Evolutionary conservation across 2,113 vertebrate genomes (phyloP), one percentile per base, ranked within the genome.

Genomic region (Pardalotus punctatus): DNA sequence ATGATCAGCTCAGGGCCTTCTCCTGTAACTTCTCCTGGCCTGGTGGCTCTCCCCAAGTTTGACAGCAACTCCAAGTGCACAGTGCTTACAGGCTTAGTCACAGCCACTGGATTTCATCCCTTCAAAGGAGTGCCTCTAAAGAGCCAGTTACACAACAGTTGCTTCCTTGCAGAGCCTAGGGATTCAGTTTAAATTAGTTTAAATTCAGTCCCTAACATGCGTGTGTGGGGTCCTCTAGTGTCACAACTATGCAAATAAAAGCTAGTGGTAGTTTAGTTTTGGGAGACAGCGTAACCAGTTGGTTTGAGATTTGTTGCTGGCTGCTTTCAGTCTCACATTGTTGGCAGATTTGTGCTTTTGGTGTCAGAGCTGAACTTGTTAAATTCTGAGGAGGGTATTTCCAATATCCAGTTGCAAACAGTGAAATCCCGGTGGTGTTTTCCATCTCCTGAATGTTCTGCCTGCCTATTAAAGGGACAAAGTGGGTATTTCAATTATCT

Each of bases 211-310:
- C 31, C 14, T 43, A 64, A 21, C 10, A 6, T 47, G 81, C 0
- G 2, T 51, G 5, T 74, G 43, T n/a, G 87, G 60, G 67, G 93
- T 94, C 96, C 96, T 78, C 96, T 96, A 94, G 93, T 92, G 94
- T 95, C 78, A 47, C 33, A 93, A 43, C 72, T 80, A 62, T 86
- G 90, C 82, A 86, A 93, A 88, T 54, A 70, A 77, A 87, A 93
- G 57, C 71, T 88, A 81, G 58, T 70, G 38, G 17, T 80, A 23
- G 29, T 62, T 88, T 17, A 35, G 50, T 50, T 73, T 81, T 35
- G 48, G 61, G 73, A 88, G 58, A 12, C 73, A 90, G 54, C 58
- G 58, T 7, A 86, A 22, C n/a, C 35, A 28, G 12, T 22, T 33
- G 56, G 56, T 65, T 72, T 57, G 36, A 85, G 47, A 33, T 48